Evolutionary conservation across 2,113 vertebrate genomes (phyloP).

Genomic region (Pholis gunnellus): DNA sequence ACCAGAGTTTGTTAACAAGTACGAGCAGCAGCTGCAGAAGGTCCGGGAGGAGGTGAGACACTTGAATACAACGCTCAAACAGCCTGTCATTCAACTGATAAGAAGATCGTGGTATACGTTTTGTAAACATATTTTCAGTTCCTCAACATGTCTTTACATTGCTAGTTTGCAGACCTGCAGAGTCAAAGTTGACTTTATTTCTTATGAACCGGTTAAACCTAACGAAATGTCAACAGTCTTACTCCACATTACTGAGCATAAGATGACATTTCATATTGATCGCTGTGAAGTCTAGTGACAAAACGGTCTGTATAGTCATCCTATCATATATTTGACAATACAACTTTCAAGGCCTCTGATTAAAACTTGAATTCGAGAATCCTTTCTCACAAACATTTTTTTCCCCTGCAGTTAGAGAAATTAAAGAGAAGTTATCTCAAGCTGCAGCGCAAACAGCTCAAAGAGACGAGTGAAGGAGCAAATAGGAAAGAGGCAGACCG

Average conservation of each 20-base stretch:
- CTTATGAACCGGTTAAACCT: background rate
- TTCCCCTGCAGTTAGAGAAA: constrained; percentile 85
- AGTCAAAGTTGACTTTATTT: background rate
- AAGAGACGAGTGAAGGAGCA: constrained; percentile 80
- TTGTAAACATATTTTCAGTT: background rate
- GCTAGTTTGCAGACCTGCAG: background rate
- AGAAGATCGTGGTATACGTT: background rate
- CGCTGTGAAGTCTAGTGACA: background rate
- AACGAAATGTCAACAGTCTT: background rate
- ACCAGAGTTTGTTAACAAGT: constrained; percentile 86
- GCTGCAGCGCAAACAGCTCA: constrained; percentile 89
- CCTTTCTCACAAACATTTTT: background rate
- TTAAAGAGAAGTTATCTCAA: constrained; percentile 94
- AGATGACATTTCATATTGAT: background rate
- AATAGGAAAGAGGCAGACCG: constrained; percentile 79
- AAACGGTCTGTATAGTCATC: background rate
- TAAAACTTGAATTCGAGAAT: background rate
- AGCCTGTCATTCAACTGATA: background rate
- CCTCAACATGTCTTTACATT: background rate
- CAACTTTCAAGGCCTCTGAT: background rate
- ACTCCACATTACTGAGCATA: background rate
- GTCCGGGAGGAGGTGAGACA: constrained; percentile 89
- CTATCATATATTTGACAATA: background rate
- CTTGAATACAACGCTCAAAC: background rate
- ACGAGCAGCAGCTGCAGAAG: constrained; percentile 90